These are phyloP conservation scores for Pedicia rivosa DNA, from an alignment of 2,888 invertebrate species.

Conservation along the genomic window DNA sequence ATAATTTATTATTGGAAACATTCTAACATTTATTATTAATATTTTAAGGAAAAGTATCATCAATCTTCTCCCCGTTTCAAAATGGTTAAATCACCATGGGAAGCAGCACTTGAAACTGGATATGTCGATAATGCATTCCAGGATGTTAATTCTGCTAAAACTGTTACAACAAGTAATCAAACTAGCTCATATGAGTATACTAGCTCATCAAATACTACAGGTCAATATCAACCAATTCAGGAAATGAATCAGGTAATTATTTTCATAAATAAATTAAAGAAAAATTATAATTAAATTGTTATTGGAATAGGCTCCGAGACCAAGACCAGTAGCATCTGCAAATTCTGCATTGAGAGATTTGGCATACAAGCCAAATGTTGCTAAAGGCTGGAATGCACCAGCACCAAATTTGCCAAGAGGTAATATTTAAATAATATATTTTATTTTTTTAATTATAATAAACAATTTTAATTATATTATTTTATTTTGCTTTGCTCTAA, in stretches of 20 bases:
- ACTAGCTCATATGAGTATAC: background rate
- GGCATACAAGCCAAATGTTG: conserved; percentile 28
- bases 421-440: too few relatives aligned
- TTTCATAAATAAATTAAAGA: too few relatives aligned
- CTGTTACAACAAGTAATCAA: background rate
- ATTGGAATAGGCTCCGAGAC: background rate
- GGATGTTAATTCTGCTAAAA: conserved; percentile 22
- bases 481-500: too few relatives aligned
- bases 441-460: too few relatives aligned
- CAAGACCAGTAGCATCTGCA: background rate
- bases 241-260: background rate
- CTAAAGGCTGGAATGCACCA: conserved; percentile 31
- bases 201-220: background rate
- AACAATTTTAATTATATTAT: too few relatives aligned
- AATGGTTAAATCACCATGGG: conserved; percentile 51
- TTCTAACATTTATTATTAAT: conserved; percentile 8
- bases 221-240: conserved; percentile 2
- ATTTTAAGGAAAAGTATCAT: conserved; percentile 37
- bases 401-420: conserved; percentile 25
- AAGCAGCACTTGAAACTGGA: conserved; percentile 54
- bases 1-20: background rate
- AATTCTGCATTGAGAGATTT: conserved; percentile 18
- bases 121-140: conserved; percentile 53
- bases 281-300: background rate
- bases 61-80: conserved; percentile 36